These are phyloP conservation scores for Drosophila ironensis DNA, from an alignment of 1,140 invertebrate species.

Conservation along the genomic window DNA sequence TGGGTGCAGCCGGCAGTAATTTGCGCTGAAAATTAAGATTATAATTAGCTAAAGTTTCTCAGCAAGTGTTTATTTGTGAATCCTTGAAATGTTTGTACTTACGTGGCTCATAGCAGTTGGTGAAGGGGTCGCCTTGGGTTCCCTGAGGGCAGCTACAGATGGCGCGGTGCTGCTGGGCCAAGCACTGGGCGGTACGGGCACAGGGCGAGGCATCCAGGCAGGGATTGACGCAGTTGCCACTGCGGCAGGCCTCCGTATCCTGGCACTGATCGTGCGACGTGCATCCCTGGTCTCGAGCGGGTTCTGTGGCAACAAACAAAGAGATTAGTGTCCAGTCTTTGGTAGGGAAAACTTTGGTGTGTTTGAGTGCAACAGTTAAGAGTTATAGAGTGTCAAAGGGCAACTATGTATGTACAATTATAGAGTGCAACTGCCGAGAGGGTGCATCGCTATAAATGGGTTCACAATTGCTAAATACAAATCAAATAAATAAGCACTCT, in stretches of 20 bases:
- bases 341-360: neutral
- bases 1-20: slow-evolving; percentile 86
- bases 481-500: slow-evolving; percentile 29
- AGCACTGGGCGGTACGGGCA: slow-evolving; percentile 90
- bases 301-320: slow-evolving; percentile 64
- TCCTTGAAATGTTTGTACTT: slow-evolving; percentile 25
- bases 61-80: too few species aligned
- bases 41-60: too few species aligned
- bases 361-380: slow-evolving; percentile 55
- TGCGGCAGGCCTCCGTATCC: slow-evolving; percentile 88
- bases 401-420: slow-evolving; percentile 46
- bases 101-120: slow-evolving; percentile 87
- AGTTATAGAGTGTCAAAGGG: slow-evolving; percentile 70
- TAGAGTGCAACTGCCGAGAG: slow-evolving; percentile 38
- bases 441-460: slow-evolving; percentile 31
- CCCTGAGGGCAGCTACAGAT: slow-evolving; percentile 89
- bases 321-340: slow-evolving; percentile 15
- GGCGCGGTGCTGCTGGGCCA: slow-evolving; percentile 88
- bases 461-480: neutral
- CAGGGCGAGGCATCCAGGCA: slow-evolving; percentile 89
- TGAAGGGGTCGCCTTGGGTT: slow-evolving; percentile 90
- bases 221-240: slow-evolving; percentile 89
- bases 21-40: slow-evolving; percentile 51
- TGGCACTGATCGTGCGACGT: slow-evolving; percentile 88
- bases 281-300: slow-evolving; percentile 85